Conservation (phyloP, 2,113 vertebrate species). For the Hypocryptadius cinnamomeus region DNA sequence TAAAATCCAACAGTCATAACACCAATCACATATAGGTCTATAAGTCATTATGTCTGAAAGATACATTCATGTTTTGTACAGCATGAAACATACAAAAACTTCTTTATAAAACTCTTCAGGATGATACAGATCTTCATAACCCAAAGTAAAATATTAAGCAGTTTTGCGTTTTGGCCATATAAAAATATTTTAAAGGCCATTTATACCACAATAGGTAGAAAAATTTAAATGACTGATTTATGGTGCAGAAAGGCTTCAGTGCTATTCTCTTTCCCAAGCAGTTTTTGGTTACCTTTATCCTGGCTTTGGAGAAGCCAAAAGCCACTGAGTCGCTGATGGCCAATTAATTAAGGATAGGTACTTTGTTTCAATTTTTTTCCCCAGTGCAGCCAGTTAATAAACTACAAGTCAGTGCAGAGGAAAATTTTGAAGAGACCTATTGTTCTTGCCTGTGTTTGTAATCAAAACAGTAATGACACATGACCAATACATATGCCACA, state of each 20-base stretch:
- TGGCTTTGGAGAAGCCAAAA: slow-evolving; percentile 11
- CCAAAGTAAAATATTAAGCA: slow-evolving; percentile 57
- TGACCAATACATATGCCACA: slow-evolving; percentile 45
- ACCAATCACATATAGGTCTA: slow-evolving; percentile 53
- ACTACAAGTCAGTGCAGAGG: neutral
- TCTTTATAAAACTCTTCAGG: slow-evolving; percentile 40
- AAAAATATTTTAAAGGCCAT: slow-evolving; percentile 74
- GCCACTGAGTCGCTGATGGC: neutral
- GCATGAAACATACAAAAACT: slow-evolving; percentile 73
- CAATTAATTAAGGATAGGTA: neutral
- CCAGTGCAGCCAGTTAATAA: neutral
- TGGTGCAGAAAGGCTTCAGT: slow-evolving; percentile 26
- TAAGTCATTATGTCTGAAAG: slow-evolving; percentile 63
- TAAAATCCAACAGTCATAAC: slow-evolving; percentile 68
- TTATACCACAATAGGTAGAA: slow-evolving; percentile 68
- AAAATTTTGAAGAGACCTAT: neutral
- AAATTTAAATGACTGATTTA: slow-evolving; percentile 14
- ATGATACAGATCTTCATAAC: slow-evolving; percentile 67
- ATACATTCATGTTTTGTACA: slow-evolving; percentile 79
- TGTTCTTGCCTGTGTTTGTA: neutral
- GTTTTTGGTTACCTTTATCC: slow-evolving; percentile 8
- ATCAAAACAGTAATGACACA: slow-evolving; percentile 13
- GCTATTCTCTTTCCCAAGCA: neutral
- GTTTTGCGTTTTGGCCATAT: slow-evolving; percentile 61
- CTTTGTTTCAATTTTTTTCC: neutral